A percentile compares a stretch with the other conserved stretches of the same genome.
Conservation (phyloP, 2,113 vertebrate species). For the Oenanthe oenanthe region DNA sequence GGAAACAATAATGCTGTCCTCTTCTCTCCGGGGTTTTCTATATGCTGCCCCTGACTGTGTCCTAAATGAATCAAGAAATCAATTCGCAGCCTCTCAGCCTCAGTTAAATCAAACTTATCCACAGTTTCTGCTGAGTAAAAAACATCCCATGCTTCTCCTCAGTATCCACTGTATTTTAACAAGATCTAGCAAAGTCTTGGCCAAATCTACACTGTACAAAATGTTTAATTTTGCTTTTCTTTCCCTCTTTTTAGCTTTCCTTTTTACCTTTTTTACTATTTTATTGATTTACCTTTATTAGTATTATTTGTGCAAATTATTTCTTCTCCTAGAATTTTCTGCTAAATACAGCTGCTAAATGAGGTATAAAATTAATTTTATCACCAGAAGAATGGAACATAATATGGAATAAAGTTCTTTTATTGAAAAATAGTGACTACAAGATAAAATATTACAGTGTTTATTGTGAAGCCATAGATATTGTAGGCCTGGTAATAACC, state of each 20-base stretch:
- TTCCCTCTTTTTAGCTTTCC: accelerated
- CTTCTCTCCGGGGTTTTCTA: constrained; percentile 15
- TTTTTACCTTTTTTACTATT: not conserved
- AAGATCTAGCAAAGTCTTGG: not conserved
- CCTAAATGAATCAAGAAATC: constrained; percentile 67
- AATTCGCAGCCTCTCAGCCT: constrained; percentile 45
- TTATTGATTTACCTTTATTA: not conserved
- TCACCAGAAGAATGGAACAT: not conserved
- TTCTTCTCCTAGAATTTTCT: not conserved
- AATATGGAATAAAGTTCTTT: not conserved
- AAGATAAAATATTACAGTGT: not conserved
- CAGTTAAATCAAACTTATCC: constrained; percentile 57
- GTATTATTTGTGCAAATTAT: not conserved
- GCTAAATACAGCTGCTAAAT: not conserved
- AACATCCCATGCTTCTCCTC: not conserved
- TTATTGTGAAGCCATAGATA: not conserved
- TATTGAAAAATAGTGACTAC: not conserved
- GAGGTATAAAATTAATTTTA: constrained; percentile 5
- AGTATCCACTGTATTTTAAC: not conserved
- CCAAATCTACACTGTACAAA: not conserved
- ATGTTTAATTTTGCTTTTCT: not conserved
- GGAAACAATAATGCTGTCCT: constrained; percentile 34
- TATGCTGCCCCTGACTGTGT: constrained; percentile 27
- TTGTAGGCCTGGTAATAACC: not conserved
- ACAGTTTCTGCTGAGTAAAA: constrained; percentile 43